Conservation (phyloP, 2,888 invertebrate genomes). For the Caenorhabditis auriculariae region DNA sequence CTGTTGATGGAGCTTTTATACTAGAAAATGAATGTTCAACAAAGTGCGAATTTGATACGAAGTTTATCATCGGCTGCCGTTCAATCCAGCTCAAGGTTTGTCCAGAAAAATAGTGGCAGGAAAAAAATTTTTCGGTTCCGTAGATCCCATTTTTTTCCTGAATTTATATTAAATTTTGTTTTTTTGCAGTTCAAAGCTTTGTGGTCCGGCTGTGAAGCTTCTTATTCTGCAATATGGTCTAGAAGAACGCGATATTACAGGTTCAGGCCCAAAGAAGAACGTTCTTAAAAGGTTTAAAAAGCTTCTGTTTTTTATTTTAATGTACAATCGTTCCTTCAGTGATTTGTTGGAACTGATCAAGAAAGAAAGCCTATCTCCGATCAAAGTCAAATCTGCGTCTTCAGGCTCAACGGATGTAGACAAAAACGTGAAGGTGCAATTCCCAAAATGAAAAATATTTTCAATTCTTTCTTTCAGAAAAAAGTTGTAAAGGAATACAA, state of each 20-base stretch:
- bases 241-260: conserved; percentile 64
- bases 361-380: conserved; percentile 39
- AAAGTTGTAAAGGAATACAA: conserved; percentile 11
- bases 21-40: too few relatives aligned
- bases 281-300: conserved; percentile 70
- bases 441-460: too few relatives aligned
- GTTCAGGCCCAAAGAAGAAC: conserved; percentile 71
- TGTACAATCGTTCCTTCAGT: conserved; percentile 18
- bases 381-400: conserved; percentile 8
- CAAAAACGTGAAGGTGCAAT: conserved; percentile 4
- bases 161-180: not conserved
- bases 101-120: too few relatives aligned
- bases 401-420: conserved; percentile 3
- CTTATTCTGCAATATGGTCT: conserved; percentile 71
- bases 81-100: too few relatives aligned
- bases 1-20: too few relatives aligned
- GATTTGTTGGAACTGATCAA: conserved; percentile 50
- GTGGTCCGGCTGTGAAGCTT: conserved; percentile 72
- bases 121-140: too few relatives aligned
- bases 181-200: conserved; percentile 76
- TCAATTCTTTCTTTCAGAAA: not conserved
- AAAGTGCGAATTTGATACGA: too few relatives aligned
- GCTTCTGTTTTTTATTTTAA: conserved; percentile 1
- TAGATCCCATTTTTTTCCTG: too few relatives aligned
- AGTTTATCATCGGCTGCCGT: too few relatives aligned